Base-by-base conservation (phyloP, 1,140 invertebrate genomes). In the Stegodyphus mimosarum region DNA sequence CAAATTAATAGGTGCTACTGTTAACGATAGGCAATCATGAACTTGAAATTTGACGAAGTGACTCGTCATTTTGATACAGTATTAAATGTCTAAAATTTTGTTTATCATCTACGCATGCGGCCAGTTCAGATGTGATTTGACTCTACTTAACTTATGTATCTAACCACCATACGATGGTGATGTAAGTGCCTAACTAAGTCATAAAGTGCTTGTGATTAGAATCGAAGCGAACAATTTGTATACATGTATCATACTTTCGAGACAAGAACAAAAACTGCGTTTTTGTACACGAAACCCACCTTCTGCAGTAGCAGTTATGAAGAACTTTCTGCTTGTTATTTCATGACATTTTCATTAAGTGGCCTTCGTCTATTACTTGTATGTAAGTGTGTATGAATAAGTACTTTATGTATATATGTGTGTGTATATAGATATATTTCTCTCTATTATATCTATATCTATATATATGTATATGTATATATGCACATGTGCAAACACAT, bases 41-140 rank as follows among this genome's bases (percentile, higher is more conserved):
- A 71, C 53, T 73, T 33, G 33, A 33, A 33, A 33, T 73, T 49
- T 55, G 72, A 49, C 33, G 71, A 70, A 51, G 75, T n/a, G 17
- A 17, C 69, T 75, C 53, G 73, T 55, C 53, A n/a, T 17, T 69
- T n/a, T 52, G 80, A 83, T 63, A 74, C 80, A 75, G 81, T 84
- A 76, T 84, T 84, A 84, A 75, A 53, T 49, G 70, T 70, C 18
- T 67, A 18, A 73, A 13, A 69, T 83, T 84, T 75, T 17, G 7
- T 66, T 70, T 49, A 69, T 55, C 17, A 63, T 75, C 60, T 70
- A 84, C 15, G 7, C 63, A 74, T n/a, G 64, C 70, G 81, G 81
- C 81, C 81, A 84, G 81, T 84, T 84, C 64, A 69, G 63, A 84
- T 84, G 81, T 84, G 81, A 84, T 84, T 74, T 53, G 15, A 69